A percentile compares a stretch with the other conserved stretches of the same genome.
phyloP scores from a whole-genome alignment of 2,113 vertebrate species.

The Ceuthmochares aereus region DNA sequence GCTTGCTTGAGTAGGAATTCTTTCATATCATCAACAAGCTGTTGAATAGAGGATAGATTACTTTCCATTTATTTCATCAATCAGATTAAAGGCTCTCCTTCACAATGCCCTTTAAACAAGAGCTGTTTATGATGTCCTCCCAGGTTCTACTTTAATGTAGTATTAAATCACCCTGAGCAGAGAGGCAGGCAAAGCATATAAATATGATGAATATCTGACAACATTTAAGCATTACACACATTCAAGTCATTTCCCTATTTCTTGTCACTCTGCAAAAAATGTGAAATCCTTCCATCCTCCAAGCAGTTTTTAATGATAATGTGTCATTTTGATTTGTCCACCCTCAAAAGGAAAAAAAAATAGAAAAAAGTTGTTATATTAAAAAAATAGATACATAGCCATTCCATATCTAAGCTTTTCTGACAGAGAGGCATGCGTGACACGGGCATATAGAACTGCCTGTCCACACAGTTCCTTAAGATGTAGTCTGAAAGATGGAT shows the following conservation, averaged over 20 bases:
- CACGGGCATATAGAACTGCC: not conserved
- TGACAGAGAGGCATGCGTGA: not conserved
- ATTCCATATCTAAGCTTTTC: not conserved
- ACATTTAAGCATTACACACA: conserved; percentile 73
- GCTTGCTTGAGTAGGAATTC: conserved; percentile 83
- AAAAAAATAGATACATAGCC: not conserved
- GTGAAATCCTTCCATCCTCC: not conserved
- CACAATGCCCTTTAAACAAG: conserved; percentile 88
- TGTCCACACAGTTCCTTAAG: conserved; percentile 6
- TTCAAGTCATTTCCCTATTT: conserved; percentile 72
- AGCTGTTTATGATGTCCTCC: conserved; percentile 85
- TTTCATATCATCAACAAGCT: conserved; percentile 86
- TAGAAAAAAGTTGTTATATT: not conserved
- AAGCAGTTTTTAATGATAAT: conserved; percentile 31
- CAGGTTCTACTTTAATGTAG: conserved; percentile 82
- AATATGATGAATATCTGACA: conserved; percentile 80
- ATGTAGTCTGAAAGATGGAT: conserved; percentile 35
- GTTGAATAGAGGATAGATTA: conserved; percentile 86
- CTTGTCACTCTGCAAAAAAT: conserved; percentile 59
- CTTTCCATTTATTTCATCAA: conserved; percentile 90
- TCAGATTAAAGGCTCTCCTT: conserved; percentile 89
- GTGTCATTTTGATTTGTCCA: not conserved
- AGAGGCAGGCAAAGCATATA: conserved; percentile 69
- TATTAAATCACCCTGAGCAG: conserved; percentile 80
- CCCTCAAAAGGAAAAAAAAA: not conserved